Evolutionary conservation across 2,888 invertebrate genomes (phyloP), one percentile per base, ranked within the genome.

Genomic region (Malacosoma neustria): DNA sequence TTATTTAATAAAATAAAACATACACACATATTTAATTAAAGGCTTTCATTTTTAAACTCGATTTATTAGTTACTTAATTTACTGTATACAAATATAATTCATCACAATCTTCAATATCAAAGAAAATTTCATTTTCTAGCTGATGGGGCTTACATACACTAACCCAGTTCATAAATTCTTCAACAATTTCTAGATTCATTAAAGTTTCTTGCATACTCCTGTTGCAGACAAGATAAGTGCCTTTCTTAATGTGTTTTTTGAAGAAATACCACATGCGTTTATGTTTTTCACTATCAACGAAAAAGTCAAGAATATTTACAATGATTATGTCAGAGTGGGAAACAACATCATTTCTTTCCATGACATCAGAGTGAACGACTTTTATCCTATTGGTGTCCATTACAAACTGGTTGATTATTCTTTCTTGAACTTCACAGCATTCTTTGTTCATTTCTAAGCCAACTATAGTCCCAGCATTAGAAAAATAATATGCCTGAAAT

Each of bases 391-490:
- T 64, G 3, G 40, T 73, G 14, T 81, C 72, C 75, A 89, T 70
- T 30, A 72, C 62, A 52, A 87, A 89, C 54, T 89, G 87, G 1
- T 72, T 57, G 22, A 91, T 67, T 3, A 90, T 87, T 33, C 77
- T 77, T 34, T 85, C 72, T 65, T 92, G 91, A 4, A 93, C 57
- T 33, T 87, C 72, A 71, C 90, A 91, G 39, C 89, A 88, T 37
- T 91, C 90, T 45, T 85, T 71, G 55, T 92, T 92, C 64, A 92
- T 88, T 80, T 93, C 93, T 29, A 93, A 85, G 5, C 93, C 92
- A 43, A 90, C 68, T 34, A 92, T 89, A 46, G 72, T 77, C 7
- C 70, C 61, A 30, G 88, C 87, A 61, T 87, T 87, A 29, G 90
- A 87, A 37, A 87, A 88, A 49, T 88, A 70, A 55, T 89, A 88